These are phyloP conservation scores for Parnassius glacialis DNA, from an alignment of 2,888 invertebrate species.

Conservation along the genomic window DNA sequence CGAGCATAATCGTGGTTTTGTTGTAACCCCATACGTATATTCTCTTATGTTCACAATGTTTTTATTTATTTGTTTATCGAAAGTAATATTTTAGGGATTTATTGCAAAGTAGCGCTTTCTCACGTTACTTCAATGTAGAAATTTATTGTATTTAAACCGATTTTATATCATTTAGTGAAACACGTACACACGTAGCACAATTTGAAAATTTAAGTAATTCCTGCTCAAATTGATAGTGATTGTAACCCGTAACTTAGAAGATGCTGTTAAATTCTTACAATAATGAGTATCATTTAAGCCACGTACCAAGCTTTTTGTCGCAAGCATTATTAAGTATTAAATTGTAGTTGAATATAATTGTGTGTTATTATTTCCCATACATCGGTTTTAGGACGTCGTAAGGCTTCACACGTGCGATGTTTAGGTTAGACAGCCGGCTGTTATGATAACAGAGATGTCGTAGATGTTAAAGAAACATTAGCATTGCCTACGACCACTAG, in stretches of 20 bases:
- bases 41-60: constrained; percentile 19
- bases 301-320: constrained; percentile 15
- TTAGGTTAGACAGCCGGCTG: constrained; percentile 28
- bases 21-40: constrained; percentile 27
- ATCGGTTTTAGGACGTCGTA: constrained; percentile 13
- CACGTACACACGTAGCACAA: too few species aligned
- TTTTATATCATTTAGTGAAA: too few species aligned
- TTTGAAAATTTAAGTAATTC: too few species aligned
- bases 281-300: background rate
- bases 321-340: constrained; percentile 20
- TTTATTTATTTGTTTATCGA: constrained; percentile 21
- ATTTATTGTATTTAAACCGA: too few species aligned
- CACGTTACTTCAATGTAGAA: background rate
- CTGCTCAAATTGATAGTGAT: too few species aligned
- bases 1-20: constrained; percentile 40
- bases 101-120: constrained; percentile 8
- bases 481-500: constrained; percentile 10
- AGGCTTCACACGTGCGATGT: constrained; percentile 27
- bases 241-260: background rate
- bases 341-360: constrained; percentile 11
- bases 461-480: constrained; percentile 11
- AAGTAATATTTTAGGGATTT: constrained; percentile 16
- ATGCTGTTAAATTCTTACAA: constrained; percentile 1
- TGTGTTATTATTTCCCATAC: constrained; percentile 25
- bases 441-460: constrained; percentile 32